phyloP scores from a whole-genome alignment of 2,113 vertebrate genomes.

The Anser brachyrhynchus region DNA sequence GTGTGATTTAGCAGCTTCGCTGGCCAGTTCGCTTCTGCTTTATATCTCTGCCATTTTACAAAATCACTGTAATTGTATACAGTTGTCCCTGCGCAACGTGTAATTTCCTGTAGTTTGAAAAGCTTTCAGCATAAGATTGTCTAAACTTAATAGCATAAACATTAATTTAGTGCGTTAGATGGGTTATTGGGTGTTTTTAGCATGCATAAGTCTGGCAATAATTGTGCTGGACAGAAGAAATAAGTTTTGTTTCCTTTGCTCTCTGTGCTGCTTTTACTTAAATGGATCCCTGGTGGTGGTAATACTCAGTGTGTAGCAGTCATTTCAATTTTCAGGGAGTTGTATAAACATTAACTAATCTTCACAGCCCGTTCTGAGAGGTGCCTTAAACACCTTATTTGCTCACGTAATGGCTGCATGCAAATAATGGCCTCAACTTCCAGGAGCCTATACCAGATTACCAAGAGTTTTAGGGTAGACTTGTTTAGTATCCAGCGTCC shows the following conservation, averaged over 20 bases:
- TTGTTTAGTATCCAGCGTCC: background rate
- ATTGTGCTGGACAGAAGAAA: conserved; percentile 44
- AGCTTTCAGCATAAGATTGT: conserved; percentile 57
- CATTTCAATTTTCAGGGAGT: conserved; percentile 31
- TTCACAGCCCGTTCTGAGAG: conserved; percentile 37
- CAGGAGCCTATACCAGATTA: background rate
- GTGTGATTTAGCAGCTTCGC: conserved; percentile 27
- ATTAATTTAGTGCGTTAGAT: conserved; percentile 50
- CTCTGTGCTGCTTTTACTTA: conserved; percentile 16
- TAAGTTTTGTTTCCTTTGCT: conserved; percentile 44
- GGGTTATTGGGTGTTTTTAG: conserved; percentile 46
- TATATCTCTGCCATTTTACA: conserved; percentile 38
- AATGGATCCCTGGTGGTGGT: conserved; percentile 32
- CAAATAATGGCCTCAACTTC: background rate
- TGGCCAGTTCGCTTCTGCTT: background rate
- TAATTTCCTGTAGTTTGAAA: conserved; percentile 62
- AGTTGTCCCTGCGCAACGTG: conserved; percentile 30
- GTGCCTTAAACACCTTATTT: conserved; percentile 32
- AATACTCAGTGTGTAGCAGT: conserved; percentile 16
- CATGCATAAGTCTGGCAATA: conserved; percentile 38
- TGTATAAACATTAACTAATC: conserved; percentile 61
- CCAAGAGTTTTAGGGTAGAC: background rate
- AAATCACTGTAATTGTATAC: conserved; percentile 54
- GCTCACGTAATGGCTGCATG: background rate
- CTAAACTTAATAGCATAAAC: conserved; percentile 59